These are phyloP conservation scores for Falco biarmicus DNA, from an alignment of 2,797 vertebrate genomes.

Conservation along the genomic window DNA sequence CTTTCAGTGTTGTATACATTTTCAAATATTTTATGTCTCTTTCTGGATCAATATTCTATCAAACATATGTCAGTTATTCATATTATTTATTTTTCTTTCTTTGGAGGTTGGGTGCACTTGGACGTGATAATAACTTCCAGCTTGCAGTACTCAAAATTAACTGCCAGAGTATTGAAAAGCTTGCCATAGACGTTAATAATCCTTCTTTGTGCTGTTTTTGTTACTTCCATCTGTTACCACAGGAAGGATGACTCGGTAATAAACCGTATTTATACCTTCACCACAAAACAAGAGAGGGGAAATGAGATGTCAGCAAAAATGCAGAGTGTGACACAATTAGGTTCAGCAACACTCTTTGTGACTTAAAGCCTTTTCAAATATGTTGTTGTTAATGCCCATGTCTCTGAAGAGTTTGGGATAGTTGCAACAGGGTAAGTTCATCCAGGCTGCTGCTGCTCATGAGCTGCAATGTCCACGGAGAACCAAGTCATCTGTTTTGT, in stretches of 20 bases:
- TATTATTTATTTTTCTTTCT: neutral
- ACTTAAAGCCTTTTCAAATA: conserved; percentile 42
- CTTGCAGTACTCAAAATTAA: conserved; percentile 38
- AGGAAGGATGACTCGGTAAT: conserved; percentile 69
- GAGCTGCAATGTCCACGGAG: neutral
- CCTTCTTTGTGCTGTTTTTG: conserved; percentile 48
- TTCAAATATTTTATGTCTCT: conserved; percentile 17
- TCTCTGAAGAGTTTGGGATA: conserved; percentile 22
- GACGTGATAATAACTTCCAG: conserved; percentile 63
- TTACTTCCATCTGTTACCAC: conserved; percentile 57
- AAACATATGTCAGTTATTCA: neutral
- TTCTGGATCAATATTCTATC: conserved; percentile 23
- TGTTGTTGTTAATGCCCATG: neutral
- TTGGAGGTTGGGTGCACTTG: neutral
- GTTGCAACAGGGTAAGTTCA: neutral
- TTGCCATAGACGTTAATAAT: conserved; percentile 46
- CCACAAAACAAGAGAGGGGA: conserved; percentile 65
- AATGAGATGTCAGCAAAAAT: conserved; percentile 75
- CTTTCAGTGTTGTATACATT: neutral
- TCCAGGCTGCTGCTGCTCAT: neutral
- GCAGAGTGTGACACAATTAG: conserved; percentile 19
- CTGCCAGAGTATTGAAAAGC: conserved; percentile 8
- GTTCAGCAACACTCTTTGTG: conserved; percentile 45
- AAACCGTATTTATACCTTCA: conserved; percentile 65
- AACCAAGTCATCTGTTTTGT: neutral